Conservation (phyloP, 2,888 invertebrate species). For the Rotaria sp. region DNA sequence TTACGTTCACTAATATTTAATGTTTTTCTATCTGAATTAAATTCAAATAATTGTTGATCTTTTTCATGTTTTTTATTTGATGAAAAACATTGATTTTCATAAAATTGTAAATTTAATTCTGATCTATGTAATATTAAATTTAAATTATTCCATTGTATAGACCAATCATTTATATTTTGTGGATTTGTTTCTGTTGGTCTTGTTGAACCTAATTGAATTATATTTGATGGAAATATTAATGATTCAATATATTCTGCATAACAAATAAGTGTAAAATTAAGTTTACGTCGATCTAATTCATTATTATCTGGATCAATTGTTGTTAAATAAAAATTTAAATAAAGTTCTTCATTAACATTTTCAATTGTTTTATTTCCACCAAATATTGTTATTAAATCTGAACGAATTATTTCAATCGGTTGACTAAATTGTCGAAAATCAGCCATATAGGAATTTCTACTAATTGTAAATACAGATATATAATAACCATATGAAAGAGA, state of each 20-base stretch:
- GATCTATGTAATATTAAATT: neutral
- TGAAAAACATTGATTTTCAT: constrained; percentile 24
- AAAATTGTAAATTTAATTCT: neutral
- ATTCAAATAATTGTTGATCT: neutral
- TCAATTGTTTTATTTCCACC: neutral
- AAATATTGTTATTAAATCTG: neutral
- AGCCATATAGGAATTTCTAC: neutral
- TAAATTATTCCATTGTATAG: neutral
- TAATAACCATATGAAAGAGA: neutral
- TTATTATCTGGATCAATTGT: neutral
- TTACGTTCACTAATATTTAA: neutral
- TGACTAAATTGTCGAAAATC: neutral
- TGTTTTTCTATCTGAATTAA: neutral
- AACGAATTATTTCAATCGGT: constrained; percentile 17
- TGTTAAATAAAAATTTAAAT: neutral
- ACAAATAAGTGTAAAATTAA: constrained; percentile 20
- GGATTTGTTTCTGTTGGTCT: neutral
- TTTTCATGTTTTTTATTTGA: neutral
- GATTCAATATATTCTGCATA: neutral
- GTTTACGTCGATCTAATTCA: constrained; percentile 6
- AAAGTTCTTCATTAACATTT: neutral
- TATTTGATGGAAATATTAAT: neutral
- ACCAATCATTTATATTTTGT: neutral
- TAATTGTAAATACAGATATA: neutral
- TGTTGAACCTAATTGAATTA: neutral